Conservation (phyloP, 2,113 vertebrate species). For the Platichthys stellatus region DNA sequence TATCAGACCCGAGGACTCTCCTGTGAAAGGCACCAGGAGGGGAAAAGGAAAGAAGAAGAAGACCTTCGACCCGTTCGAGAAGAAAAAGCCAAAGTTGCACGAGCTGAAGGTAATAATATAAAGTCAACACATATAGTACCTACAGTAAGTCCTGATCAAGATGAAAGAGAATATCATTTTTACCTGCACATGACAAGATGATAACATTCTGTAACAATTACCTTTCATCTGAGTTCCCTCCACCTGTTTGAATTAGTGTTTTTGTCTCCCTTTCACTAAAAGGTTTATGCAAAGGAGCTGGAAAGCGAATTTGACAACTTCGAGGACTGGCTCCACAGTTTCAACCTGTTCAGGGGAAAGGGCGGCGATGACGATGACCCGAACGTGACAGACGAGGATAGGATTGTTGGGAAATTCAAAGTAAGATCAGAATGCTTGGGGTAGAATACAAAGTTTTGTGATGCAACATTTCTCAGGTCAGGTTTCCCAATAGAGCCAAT, state of each 20-base stretch:
- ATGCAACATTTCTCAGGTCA: neutral
- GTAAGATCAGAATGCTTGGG: constrained; percentile 70
- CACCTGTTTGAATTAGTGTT: neutral
- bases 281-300: constrained; percentile 95
- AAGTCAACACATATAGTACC: neutral
- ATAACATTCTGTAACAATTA: no score
- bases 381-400: constrained; percentile 88
- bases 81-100: constrained; percentile 91
- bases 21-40: constrained; percentile 85
- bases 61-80: constrained; percentile 81
- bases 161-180: neutral
- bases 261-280: neutral
- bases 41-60: constrained; percentile 84
- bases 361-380: constrained; percentile 91
- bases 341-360: constrained; percentile 94
- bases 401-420: constrained; percentile 95
- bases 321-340: constrained; percentile 98
- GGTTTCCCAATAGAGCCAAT: neutral
- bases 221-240: no score
- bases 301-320: constrained; percentile 91
- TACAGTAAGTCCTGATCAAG: neutral
- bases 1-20: constrained; percentile 84
- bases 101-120: constrained; percentile 87
- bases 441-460: neutral
- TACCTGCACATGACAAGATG: no score